These are phyloP conservation scores for Gasterosteus nipponicus DNA, from an alignment of 2,113 vertebrate genomes.

Conservation along the genomic window DNA sequence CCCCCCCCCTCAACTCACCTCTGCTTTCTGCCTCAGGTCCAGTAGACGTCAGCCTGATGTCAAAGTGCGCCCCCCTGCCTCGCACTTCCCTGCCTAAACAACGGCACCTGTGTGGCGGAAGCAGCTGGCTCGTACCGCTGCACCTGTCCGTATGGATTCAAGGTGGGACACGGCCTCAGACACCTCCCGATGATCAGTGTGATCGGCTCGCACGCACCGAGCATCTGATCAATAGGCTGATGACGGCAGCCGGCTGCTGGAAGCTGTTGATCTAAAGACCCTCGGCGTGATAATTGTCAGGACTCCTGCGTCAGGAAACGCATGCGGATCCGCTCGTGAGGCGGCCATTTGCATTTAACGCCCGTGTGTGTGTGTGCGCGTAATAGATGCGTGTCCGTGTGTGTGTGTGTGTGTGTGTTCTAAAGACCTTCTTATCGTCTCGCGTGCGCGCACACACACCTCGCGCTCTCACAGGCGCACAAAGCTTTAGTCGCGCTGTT, in stretches of 20 bases:
- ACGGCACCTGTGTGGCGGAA: conserved; percentile 90
- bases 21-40: conserved; percentile 80
- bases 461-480: conserved; percentile 44
- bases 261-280: conserved; percentile 52
- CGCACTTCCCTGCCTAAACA: conserved; percentile 90
- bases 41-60: conserved; percentile 84
- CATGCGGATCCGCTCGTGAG: conserved; percentile 34
- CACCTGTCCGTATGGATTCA: conserved; percentile 92
- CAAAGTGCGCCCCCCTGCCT: conserved; percentile 96
- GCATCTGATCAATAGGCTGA: conserved; percentile 55
- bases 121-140: conserved; percentile 87
- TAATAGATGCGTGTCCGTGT: conserved; percentile 1
- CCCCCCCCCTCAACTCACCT: background rate
- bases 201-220: no score
- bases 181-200: no score
- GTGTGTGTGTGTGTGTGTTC: background rate
- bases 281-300: conserved; percentile 31
- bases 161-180: conserved; percentile 81
- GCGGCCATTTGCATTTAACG: background rate
- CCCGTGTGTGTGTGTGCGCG: background rate
- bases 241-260: conserved; percentile 36
- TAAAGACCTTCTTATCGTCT: conserved; percentile 26
- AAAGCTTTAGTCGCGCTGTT: conserved; percentile 58
- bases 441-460: conserved; percentile 31
- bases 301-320: conserved; percentile 34